A percentile compares a stretch with the other conserved stretches of the same genome.
phyloP scores from a whole-genome alignment of 2,797 vertebrate genomes.

The Acanthurus leucopareius region DNA sequence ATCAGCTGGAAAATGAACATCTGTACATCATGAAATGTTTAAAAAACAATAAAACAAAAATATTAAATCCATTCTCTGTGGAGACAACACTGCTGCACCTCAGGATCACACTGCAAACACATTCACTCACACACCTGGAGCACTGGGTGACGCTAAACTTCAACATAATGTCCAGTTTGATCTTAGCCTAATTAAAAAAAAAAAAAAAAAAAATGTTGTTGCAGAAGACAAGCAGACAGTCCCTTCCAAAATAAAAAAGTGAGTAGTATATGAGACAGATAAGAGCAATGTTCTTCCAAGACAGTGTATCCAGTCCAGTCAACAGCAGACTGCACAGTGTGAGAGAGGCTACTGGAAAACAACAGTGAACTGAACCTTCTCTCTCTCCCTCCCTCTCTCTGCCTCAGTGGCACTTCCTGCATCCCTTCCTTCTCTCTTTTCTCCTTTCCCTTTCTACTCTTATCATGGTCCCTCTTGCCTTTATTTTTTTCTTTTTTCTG shows the following conservation, averaged over 20 bases:
- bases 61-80: not conserved
- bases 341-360: conserved; percentile 2
- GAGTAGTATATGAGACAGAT: not conserved
- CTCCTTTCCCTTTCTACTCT: not conserved
- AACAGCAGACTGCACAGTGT: not conserved
- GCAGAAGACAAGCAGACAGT: not conserved
- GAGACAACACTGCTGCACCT: not conserved
- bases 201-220: too few relatives aligned
- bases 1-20: not conserved
- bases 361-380: not conserved
- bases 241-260: not conserved
- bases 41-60: not conserved
- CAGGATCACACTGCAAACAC: not conserved
- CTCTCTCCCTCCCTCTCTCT: conserved; percentile 3
- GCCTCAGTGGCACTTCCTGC: conserved; percentile 4
- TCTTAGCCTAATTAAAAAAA: not conserved
- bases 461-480: not conserved
- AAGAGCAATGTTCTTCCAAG: too few relatives aligned
- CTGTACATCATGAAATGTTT: too few relatives aligned
- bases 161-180: conserved; percentile 54
- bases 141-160: conserved; percentile 67
- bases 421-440: not conserved
- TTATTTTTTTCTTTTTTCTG: not conserved
- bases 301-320: not conserved
- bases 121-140: conserved; percentile 66